Evolutionary conservation across 1,140 invertebrate species (phyloP), one percentile per base, ranked within the genome.

Genomic region (Drosophila malerkotliana): DNA sequence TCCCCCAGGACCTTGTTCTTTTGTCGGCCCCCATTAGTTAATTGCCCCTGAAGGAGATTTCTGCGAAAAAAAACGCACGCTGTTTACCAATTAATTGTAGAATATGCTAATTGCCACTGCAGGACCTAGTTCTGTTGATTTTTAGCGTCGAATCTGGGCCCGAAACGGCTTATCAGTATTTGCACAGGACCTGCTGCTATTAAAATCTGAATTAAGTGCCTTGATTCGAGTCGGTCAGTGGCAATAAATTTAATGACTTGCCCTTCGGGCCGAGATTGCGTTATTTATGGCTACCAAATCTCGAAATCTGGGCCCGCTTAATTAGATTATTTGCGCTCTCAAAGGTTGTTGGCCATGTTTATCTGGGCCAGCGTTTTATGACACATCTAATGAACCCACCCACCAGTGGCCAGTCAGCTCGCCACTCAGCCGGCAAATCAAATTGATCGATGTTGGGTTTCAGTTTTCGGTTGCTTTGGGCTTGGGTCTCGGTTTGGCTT

Each of bases 201-300:
- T 87, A 85, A 88, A 85, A 78, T 78, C 55, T 68, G 87, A 72
- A 88, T 87, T 71, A 82, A 81, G 77, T 63, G 66, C 74, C 82
- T 87, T 85, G 72, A 85, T 85, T 85, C 73, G 53, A 54, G 34
- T 52, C 73, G 64, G 64, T 72, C 78, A 64, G 41, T 72, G 68
- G 54, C 73, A 69, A 85, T 87, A 87, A 87, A 85, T 80, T 85
- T 87, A 85, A 85, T 85, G 81, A 72, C 74, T 74, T 75, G 66
- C 66, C 82, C 64, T 72, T 74, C 53, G 73, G 74, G 64, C 75
- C 66, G 69, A 82, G 78, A 85, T 85, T 87, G 71, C 66, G 58
- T 79, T 64, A 85, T 85, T 85, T 87, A 85, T 87, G 78, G 54
- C 28, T 21, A n/a, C 21, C 37, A 48, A 51, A 49, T 41, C 44